These are phyloP conservation scores for Chaetogeoica ovagalla DNA, from an alignment of 2,888 invertebrate genomes.

Conservation along the genomic window DNA sequence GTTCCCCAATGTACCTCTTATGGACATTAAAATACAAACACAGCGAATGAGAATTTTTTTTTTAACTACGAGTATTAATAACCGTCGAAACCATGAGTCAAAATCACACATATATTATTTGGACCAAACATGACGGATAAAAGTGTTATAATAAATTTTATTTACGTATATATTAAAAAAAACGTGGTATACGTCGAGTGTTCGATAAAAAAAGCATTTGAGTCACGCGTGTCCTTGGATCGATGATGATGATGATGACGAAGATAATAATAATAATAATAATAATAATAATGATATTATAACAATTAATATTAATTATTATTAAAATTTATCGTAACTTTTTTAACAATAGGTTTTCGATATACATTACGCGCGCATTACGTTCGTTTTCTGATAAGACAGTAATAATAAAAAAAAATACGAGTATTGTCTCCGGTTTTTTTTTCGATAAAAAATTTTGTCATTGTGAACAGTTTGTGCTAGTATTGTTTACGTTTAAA, in stretches of 20 bases:
- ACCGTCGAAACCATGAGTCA: no score
- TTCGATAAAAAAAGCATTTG: background rate
- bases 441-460: constrained; percentile 23
- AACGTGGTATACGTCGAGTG: background rate
- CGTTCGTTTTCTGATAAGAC: constrained; percentile 29
- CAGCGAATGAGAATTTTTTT: no score
- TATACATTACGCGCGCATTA: background rate
- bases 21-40: no score
- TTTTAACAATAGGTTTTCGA: constrained; percentile 40
- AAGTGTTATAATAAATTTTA: no score
- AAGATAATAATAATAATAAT: background rate
- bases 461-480: background rate
- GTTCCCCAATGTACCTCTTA: no score
- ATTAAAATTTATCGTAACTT: background rate
- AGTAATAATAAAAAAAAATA: background rate
- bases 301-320: no score
- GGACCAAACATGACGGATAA: no score
- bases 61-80: no score
- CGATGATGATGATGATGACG: background rate
- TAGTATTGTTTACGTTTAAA: constrained; percentile 17
- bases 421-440: constrained; percentile 4
- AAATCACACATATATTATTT: no score
- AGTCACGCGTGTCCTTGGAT: constrained; percentile 21
- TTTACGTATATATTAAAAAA: background rate
- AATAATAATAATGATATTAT: background rate